Evolutionary conservation across 2,888 invertebrate genomes (phyloP).

Genomic region (Andrena haemorrhoa): DNA sequence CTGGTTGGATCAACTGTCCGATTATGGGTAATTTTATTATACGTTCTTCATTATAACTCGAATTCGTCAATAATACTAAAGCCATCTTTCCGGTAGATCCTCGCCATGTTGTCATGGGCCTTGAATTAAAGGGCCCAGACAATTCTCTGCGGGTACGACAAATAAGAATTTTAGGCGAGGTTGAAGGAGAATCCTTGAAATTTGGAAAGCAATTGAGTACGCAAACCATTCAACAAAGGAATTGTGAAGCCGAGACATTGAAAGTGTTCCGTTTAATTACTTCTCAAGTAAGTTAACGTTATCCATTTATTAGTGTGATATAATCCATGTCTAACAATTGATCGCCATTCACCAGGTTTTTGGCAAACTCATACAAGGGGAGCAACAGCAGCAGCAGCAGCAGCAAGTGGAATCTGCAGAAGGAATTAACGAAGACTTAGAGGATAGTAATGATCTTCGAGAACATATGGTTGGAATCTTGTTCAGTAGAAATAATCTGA

Average conservation of each 20-base stretch:
- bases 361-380: slow-evolving; percentile 93
- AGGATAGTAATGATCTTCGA: slow-evolving; percentile 90
- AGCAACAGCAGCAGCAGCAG: slow-evolving; percentile 85
- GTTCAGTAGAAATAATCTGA: slow-evolving; percentile 96
- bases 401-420: slow-evolving; percentile 81
- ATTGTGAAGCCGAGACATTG: slow-evolving; percentile 96
- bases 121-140: slow-evolving; percentile 96
- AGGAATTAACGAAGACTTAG: slow-evolving; percentile 81
- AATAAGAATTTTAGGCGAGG: slow-evolving; percentile 89
- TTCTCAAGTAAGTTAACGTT: slow-evolving; percentile 88
- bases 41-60: background rate
- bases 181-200: slow-evolving; percentile 87
- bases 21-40: slow-evolving; percentile 87
- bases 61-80: slow-evolving; percentile 4
- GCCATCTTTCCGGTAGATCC: slow-evolving; percentile 80
- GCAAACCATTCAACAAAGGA: slow-evolving; percentile 91
- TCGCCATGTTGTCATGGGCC: slow-evolving; percentile 88
- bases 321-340: background rate
- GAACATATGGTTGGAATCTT: slow-evolving; percentile 99
- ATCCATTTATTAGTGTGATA: background rate
- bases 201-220: slow-evolving; percentile 86
- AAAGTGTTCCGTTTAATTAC: slow-evolving; percentile 96
- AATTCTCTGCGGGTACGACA: slow-evolving; percentile 95
- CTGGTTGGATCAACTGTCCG: slow-evolving; percentile 96
- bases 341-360: slow-evolving; percentile 88